Conservation (phyloP, 2,113 vertebrate genomes). For the Verasper variegatus region DNA sequence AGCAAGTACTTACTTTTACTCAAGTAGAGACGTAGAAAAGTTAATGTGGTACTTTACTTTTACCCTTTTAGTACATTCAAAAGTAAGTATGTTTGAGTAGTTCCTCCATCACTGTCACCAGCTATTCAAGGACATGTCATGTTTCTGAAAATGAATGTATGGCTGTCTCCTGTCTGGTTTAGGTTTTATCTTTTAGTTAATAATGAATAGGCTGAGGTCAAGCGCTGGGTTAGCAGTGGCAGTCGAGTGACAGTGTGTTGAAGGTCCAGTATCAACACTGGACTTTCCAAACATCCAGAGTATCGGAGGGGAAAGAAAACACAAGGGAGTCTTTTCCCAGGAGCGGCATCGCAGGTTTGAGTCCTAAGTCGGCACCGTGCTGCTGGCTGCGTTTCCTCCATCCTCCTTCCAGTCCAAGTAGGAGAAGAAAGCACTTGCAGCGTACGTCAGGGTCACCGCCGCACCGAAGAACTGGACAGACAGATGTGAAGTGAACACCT, state of each 20-base stretch:
- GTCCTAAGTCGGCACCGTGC: slow-evolving; percentile 80
- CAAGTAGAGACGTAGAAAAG: no score
- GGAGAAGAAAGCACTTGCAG: slow-evolving; percentile 86
- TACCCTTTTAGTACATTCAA: no score
- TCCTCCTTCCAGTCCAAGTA: slow-evolving; percentile 87
- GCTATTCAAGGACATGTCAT: neutral
- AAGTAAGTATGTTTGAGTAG: no score
- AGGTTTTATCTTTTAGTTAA: neutral
- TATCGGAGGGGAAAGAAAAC: neutral
- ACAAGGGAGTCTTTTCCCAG: neutral
- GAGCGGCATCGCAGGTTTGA: neutral
- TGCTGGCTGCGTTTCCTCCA: slow-evolving; percentile 86
- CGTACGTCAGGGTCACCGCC: slow-evolving; percentile 84
- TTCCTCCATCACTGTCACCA: no score
- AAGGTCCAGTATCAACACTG: neutral
- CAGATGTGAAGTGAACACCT: neutral
- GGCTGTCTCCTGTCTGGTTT: neutral
- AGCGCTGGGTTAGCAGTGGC: slow-evolving; percentile 1
- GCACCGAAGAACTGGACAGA: slow-evolving; percentile 88
- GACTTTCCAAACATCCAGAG: neutral
- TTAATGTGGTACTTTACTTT: no score
- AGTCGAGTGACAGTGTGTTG: neutral
- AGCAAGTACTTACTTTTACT: no score
- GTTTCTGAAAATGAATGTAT: neutral
- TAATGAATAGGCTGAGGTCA: neutral